Percentiles rank a stretch among this genome's conserved stretches.
Evolutionary conservation across 2,888 invertebrate genomes (phyloP).

Genomic region (Pasiphila rectangulata): DNA sequence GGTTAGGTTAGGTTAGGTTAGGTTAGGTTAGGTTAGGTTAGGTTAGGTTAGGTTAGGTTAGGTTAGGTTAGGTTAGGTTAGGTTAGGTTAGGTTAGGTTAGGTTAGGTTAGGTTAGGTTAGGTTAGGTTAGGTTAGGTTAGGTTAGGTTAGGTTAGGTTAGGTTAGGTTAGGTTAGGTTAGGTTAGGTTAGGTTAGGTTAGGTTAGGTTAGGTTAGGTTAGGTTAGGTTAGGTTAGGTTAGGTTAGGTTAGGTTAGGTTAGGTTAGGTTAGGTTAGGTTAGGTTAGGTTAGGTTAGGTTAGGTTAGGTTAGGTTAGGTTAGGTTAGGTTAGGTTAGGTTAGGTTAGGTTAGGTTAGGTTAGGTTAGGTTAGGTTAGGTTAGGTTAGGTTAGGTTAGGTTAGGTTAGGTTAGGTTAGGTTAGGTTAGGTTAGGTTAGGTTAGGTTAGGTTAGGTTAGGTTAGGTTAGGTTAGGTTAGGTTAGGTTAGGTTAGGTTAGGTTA

Average conservation of each 20-base stretch:
- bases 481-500: constrained; percentile 15
- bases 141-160: constrained; percentile 17
- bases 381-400: constrained; percentile 15
- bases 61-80: constrained; percentile 8
- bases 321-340: constrained; percentile 22
- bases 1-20: constrained; percentile 18
- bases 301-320: constrained; percentile 21
- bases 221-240: constrained; percentile 19
- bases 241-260: constrained; percentile 18
- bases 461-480: constrained; percentile 15
- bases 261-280: constrained; percentile 18
- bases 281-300: constrained; percentile 18
- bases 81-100: constrained; percentile 10
- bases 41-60: constrained; percentile 13
- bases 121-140: constrained; percentile 17
- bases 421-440: constrained; percentile 15
- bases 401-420: constrained; percentile 15
- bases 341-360: constrained; percentile 13
- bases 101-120: constrained; percentile 17
- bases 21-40: constrained; percentile 18
- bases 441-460: constrained; percentile 15
- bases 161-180: constrained; percentile 17
- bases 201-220: constrained; percentile 17
- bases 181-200: constrained; percentile 17
- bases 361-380: constrained; percentile 18